These are phyloP conservation scores for Sebastes taczanowskii DNA, from an alignment of 2,797 vertebrate species.

Conservation along the genomic window DNA sequence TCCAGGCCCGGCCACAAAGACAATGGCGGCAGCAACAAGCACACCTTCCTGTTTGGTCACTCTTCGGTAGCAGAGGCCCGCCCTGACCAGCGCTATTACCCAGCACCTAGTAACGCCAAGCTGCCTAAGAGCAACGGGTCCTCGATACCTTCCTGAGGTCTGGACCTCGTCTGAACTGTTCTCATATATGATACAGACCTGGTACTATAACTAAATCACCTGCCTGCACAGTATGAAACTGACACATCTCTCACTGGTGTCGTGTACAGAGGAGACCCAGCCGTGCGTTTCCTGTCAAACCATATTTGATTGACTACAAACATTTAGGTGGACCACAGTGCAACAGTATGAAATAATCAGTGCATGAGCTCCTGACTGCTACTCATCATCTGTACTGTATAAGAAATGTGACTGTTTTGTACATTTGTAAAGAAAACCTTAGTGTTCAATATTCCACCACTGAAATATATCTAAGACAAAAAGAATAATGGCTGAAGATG, in stretches of 20 bases:
- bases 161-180: background rate
- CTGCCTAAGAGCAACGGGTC: slow-evolving; percentile 74
- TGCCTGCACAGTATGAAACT: background rate
- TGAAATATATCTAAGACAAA: background rate
- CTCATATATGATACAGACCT: background rate
- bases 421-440: slow-evolving; percentile 24
- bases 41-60: slow-evolving; percentile 84
- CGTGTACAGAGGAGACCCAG: background rate
- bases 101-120: slow-evolving; percentile 70
- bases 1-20: slow-evolving; percentile 59
- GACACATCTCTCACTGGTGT: background rate
- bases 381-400: slow-evolving; percentile 46
- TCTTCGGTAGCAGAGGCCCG: slow-evolving; percentile 60
- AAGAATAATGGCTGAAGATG: slow-evolving; percentile 20
- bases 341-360: slow-evolving; percentile 11
- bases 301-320: background rate
- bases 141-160: slow-evolving; percentile 69
- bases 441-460: background rate
- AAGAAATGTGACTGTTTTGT: slow-evolving; percentile 46
- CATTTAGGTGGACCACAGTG: background rate
- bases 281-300: slow-evolving; percentile 5
- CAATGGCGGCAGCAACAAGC: slow-evolving; percentile 63
- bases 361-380: slow-evolving; percentile 11
- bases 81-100: slow-evolving; percentile 59
- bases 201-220: background rate